phyloP scores from a whole-genome alignment of 37 sponge, comb jelly and placozoan species.

The Beroe ovata region DNA sequence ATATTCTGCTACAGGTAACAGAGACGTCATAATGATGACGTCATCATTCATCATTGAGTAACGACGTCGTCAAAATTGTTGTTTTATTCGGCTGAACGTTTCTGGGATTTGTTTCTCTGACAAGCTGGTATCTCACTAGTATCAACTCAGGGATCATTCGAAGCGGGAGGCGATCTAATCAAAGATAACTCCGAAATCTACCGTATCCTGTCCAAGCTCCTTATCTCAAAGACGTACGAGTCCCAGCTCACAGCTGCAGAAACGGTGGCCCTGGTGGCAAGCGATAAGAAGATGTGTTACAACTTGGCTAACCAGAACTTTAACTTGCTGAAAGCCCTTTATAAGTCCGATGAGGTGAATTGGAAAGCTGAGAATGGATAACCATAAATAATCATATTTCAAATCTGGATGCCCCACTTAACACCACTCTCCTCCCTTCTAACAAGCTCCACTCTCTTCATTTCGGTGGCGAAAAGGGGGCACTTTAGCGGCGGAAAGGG shows the following conservation, averaged over 20 bases:
- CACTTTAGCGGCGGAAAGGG: no score
- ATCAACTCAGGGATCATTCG: slow-evolving; percentile 45
- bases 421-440: no score
- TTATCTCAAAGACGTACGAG: background rate
- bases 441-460: no score
- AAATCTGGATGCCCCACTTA: no score
- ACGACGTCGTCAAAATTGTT: no score
- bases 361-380: slow-evolving; percentile 6
- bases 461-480: no score
- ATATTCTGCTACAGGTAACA: slow-evolving; percentile 50
- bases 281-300: slow-evolving; percentile 67
- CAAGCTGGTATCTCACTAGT: no score
- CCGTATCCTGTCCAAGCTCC: slow-evolving; percentile 32
- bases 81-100: no score
- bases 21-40: no score
- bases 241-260: slow-evolving; percentile 43
- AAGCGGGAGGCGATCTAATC: slow-evolving; percentile 52
- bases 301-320: slow-evolving; percentile 54
- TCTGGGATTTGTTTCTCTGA: no score
- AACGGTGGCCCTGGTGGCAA: slow-evolving; percentile 32
- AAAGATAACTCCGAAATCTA: slow-evolving; percentile 55
- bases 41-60: no score
- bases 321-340: slow-evolving; percentile 45
- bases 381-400: no score
- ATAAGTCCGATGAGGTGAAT: background rate